A percentile compares a stretch with the other conserved stretches of the same genome.
These are phyloP conservation scores for Trachelipus rathkii DNA, from an alignment of 1,140 invertebrate species.

Conservation along the genomic window DNA sequence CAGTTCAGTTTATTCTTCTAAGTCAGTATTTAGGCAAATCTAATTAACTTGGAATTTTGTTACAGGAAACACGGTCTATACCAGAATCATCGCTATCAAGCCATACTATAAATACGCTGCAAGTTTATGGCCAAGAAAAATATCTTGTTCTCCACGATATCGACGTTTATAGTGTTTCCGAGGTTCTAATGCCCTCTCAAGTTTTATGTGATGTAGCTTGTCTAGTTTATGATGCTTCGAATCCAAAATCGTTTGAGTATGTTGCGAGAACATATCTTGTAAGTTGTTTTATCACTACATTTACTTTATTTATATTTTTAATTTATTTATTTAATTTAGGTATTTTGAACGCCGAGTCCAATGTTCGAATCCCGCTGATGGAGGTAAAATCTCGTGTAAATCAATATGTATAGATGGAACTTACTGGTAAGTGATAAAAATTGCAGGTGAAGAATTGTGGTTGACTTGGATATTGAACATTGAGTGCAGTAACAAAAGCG, in stretches of 20 bases:
- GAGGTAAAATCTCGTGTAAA: too few species aligned
- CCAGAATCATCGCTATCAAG: conserved; percentile 51
- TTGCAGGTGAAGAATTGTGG: too few species aligned
- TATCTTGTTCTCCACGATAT: conserved; percentile 83
- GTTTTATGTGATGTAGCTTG: conserved; percentile 97
- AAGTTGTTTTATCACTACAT: conserved; percentile 51
- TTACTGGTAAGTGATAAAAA: too few species aligned
- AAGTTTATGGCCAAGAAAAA: conserved; percentile 94
- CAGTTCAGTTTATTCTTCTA: too few species aligned
- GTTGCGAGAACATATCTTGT: conserved; percentile 92
- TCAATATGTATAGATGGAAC: too few species aligned
- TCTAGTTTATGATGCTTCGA: conserved; percentile 89
- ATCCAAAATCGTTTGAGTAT: conserved; percentile 92
- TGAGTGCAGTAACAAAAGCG: too few species aligned
- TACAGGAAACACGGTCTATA: conserved; percentile 42
- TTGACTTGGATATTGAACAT: too few species aligned
- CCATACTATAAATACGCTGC: conserved; percentile 58
- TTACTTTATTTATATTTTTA: background rate
- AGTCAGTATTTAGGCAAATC: too few species aligned
- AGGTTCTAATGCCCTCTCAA: conserved; percentile 83
- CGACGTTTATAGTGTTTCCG: conserved; percentile 72
- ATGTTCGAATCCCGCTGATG: too few species aligned
- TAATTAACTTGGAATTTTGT: background rate
- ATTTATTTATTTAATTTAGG: too few species aligned
- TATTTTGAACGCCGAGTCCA: too few species aligned